Evolutionary conservation across 2,888 invertebrate species (phyloP).

Genomic region (Mylabris sibirica): DNA sequence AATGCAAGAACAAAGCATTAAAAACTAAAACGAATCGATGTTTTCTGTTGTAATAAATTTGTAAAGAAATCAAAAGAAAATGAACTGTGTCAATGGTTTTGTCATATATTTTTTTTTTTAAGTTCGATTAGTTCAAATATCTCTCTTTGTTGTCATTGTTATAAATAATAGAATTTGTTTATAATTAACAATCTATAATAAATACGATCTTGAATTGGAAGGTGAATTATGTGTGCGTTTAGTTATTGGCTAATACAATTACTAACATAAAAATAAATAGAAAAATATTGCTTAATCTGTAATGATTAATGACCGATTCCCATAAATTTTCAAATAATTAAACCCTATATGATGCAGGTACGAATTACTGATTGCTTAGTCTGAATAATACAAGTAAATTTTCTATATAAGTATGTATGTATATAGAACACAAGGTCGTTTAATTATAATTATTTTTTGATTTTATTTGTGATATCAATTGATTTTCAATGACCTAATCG

Average conservation of each 20-base stretch:
- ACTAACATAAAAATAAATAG: conserved; percentile 25
- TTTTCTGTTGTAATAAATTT: conserved; percentile 13
- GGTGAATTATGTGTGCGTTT: conserved; percentile 14
- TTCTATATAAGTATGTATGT: not conserved
- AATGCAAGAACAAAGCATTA: conserved; percentile 22
- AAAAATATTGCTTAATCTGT: conserved; percentile 25
- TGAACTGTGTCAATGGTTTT: conserved; percentile 8
- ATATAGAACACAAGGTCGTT: not conserved
- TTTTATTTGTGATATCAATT: not conserved
- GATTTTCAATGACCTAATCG: not conserved
- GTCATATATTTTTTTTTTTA: not conserved
- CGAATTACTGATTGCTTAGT: conserved; percentile 13
- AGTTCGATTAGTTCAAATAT: not conserved
- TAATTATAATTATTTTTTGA: not conserved
- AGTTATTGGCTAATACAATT: conserved; percentile 23
- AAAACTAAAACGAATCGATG: conserved; percentile 20
- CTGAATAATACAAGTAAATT: conserved; percentile 4
- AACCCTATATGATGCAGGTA: conserved; percentile 10
- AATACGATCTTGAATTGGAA: conserved; percentile 7
- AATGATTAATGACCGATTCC: conserved; percentile 31
- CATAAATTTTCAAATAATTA: conserved; percentile 17
- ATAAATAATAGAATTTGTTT: not conserved
- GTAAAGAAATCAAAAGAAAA: conserved; percentile 8
- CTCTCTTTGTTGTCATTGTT: not conserved
- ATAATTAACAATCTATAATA: conserved; percentile 4